These are phyloP conservation scores for Anguilla anguilla DNA, from an alignment of 2,797 vertebrate genomes.

Conservation along the genomic window DNA sequence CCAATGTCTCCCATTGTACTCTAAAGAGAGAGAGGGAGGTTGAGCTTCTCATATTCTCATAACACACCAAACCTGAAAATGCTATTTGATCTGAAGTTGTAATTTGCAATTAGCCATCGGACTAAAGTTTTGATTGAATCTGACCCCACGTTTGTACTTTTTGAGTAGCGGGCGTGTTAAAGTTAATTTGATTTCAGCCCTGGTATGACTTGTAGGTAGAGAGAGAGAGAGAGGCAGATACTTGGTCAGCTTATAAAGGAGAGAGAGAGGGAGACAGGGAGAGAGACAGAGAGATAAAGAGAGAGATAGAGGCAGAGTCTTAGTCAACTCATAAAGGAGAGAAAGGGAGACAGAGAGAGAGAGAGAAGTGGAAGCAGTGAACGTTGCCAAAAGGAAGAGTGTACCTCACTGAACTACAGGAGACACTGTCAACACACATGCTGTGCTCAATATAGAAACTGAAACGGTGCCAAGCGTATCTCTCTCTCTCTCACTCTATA, in stretches of 20 bases:
- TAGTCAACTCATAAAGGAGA: constrained; percentile 38
- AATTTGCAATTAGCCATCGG: constrained; percentile 7
- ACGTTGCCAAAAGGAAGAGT: constrained; percentile 76
- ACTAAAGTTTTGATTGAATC: constrained; percentile 7
- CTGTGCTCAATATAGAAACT: constrained; percentile 77
- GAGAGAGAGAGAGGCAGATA: constrained; percentile 50
- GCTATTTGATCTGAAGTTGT: constrained; percentile 16
- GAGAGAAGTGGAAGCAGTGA: constrained; percentile 53
- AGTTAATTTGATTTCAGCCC: constrained; percentile 25
- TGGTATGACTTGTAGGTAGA: constrained; percentile 12
- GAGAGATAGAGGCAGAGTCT: constrained; percentile 49
- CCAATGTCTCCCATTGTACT: constrained; percentile 30
- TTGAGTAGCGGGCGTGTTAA: neutral
- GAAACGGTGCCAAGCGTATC: constrained; percentile 72
- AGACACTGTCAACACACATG: constrained; percentile 76
- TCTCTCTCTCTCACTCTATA: constrained; percentile 46
- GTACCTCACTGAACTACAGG: constrained; percentile 75
- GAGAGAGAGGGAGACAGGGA: constrained; percentile 42
- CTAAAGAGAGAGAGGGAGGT: constrained; percentile 28
- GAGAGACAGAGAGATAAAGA: constrained; percentile 47
- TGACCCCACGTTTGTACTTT: neutral
- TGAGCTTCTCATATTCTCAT: constrained; percentile 8
- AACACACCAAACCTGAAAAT: neutral
- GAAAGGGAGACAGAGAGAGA: constrained; percentile 53
- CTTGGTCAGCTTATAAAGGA: constrained; percentile 35